Evolutionary conservation across 2,797 vertebrate genomes (phyloP).

Genomic region (Danionella dracula): DNA sequence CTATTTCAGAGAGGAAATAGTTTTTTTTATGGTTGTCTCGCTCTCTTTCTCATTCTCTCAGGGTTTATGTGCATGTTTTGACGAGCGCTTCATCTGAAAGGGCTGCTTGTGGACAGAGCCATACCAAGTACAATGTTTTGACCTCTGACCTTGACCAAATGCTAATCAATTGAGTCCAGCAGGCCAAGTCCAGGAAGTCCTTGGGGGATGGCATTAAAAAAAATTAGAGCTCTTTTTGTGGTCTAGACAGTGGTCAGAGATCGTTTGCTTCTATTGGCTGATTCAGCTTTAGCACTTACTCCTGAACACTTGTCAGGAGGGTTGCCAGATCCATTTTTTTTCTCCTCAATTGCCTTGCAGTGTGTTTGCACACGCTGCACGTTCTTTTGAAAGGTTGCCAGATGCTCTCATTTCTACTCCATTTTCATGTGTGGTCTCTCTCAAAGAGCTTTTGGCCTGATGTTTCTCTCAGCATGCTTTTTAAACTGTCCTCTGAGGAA

Average conservation of each 20-base stretch:
- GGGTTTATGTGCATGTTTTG: not conserved
- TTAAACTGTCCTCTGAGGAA: conserved; percentile 13
- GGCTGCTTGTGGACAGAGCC: not conserved
- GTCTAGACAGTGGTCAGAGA: conserved; percentile 7
- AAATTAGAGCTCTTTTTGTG: not conserved
- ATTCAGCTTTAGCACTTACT: not conserved
- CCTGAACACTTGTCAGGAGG: not conserved
- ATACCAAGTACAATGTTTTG: conserved; percentile 10
- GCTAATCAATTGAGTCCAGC: conserved; percentile 18
- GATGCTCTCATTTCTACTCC: conserved; percentile 12
- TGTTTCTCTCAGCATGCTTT: conserved; percentile 8
- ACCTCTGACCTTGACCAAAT: conserved; percentile 24
- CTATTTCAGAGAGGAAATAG: conserved; percentile 15
- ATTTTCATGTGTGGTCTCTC: conserved; percentile 14
- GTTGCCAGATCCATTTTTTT: not conserved
- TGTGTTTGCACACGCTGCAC: conserved; percentile 2
- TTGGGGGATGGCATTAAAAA: conserved; percentile 3
- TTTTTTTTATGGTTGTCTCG: not conserved
- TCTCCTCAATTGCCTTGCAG: not conserved
- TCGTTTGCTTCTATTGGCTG: not conserved
- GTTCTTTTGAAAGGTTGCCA: conserved; percentile 33
- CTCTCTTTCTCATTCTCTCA: not conserved
- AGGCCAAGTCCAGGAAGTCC: conserved; percentile 25
- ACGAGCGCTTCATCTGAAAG: not conserved
- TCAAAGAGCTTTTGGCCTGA: conserved; percentile 22